Evolutionary conservation across 2,888 invertebrate species (phyloP), one percentile per base, ranked within the genome.

Genomic region (Melipona bicolor): DNA sequence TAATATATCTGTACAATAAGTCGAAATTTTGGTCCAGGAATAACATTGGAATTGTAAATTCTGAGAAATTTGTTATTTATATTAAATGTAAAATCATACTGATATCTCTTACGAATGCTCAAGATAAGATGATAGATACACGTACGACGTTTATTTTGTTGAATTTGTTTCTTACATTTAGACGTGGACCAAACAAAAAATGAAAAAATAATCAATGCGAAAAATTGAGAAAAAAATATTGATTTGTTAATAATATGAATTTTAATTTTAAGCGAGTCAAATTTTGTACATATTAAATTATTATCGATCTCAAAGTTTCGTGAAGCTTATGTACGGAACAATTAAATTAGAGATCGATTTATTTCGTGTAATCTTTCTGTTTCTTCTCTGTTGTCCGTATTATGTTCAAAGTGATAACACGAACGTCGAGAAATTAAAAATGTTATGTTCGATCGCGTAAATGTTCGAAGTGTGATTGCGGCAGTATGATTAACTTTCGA

Each of bases 201-300:
- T 61, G 15, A 59, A 4, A 27, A 54, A 36, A 69, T 27, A 24
- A 71, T 61, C 36, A 69, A n/a, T 59, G n/a, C n/a, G 62, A 73
- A 68, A 62, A 43, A n/a, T 32, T 49, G 52, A 36, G 70, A 49
- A 36, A 64, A 75, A 74, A 70, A 65, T 59, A 79, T 71, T 71
- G 59, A 84, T 85, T 89, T 79, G 81, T 90, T 89, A 85, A 87
- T 87, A 77, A 77, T 59, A n/a, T 87, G 86, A 78, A 82, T 76
- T 81, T 91, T 92, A 91, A 90, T 90, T 90, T 91, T 90, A 91
- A 91, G 89, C 68, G 83, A 88, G 87, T 90, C 84, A 73, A 92
- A 92, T 92, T 91, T 86, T 93, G 92, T 93, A 93, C 78, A 92
- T 92, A 92, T 88, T 93, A 93, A 93, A 93, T 93, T 93, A 92